A percentile compares a stretch with the other conserved stretches of the same genome.
Evolutionary conservation across 2,113 vertebrate species (phyloP).

Genomic region (Actenoides hombroni): DNA sequence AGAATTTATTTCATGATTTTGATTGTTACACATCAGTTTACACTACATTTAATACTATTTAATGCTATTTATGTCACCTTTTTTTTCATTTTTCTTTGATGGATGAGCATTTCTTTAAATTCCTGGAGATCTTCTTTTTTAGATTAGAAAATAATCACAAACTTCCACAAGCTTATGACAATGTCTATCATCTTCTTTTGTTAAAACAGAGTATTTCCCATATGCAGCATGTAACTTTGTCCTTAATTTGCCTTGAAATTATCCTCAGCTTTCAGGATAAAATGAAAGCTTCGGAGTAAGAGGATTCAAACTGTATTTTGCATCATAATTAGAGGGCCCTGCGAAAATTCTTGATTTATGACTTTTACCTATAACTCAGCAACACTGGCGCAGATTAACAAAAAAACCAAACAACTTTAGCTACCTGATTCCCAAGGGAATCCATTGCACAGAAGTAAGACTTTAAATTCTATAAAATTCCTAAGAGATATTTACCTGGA

Average conservation of each 20-base stretch:
- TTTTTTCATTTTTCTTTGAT: neutral
- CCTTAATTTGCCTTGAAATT: neutral
- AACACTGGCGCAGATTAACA: neutral
- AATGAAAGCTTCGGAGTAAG: neutral
- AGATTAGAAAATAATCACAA: neutral
- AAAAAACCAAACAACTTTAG: neutral
- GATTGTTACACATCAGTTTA: neutral
- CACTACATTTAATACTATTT: neutral
- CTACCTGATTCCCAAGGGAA: neutral
- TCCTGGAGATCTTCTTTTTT: neutral
- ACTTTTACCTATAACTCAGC: neutral
- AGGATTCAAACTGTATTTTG: neutral
- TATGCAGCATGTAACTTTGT: neutral
- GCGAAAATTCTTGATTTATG: neutral
- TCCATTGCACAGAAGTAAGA: neutral
- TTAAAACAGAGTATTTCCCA: neutral
- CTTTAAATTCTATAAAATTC: neutral
- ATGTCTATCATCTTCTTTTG: neutral
- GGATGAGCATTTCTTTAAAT: neutral
- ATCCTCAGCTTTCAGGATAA: neutral
- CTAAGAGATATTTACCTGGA: neutral
- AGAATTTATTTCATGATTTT: neutral
- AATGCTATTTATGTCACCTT: neutral
- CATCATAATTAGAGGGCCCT: neutral
- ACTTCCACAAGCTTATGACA: neutral